These are phyloP conservation scores for Calliphora vomitoria DNA, from an alignment of 2,888 invertebrate genomes.

Conservation along the genomic window DNA sequence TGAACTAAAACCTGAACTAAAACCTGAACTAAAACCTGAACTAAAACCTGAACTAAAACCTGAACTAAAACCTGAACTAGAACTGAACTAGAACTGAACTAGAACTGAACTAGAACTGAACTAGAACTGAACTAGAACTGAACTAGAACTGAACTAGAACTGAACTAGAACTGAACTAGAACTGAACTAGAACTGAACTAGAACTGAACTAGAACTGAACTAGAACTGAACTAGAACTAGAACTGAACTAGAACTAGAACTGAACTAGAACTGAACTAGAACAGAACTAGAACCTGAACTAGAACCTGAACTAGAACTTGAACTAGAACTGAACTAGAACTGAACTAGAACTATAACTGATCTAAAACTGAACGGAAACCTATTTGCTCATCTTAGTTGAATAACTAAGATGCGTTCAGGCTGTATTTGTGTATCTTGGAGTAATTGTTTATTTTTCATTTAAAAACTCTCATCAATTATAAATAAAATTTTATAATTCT, in stretches of 20 bases:
- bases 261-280: neutral
- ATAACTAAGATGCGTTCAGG: no score
- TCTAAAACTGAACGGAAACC: neutral
- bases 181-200: neutral
- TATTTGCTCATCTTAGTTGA: neutral
- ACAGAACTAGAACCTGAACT: neutral
- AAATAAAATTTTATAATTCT: no score
- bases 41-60: neutral
- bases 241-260: neutral
- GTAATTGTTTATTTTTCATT: no score
- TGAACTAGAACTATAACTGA: neutral
- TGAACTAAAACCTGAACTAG: constrained; percentile 5
- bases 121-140: neutral
- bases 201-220: neutral
- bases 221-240: neutral
- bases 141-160: neutral
- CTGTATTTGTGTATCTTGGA: no score
- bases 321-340: neutral
- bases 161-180: neutral
- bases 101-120: constrained; percentile 3
- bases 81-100: neutral
- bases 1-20: neutral
- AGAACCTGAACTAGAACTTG: neutral
- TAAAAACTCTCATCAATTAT: no score
- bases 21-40: neutral